Percentiles rank a stretch among this genome's conserved stretches.
phyloP scores from a whole-genome alignment of 2,888 invertebrate genomes.

The Cephus runcator region DNA sequence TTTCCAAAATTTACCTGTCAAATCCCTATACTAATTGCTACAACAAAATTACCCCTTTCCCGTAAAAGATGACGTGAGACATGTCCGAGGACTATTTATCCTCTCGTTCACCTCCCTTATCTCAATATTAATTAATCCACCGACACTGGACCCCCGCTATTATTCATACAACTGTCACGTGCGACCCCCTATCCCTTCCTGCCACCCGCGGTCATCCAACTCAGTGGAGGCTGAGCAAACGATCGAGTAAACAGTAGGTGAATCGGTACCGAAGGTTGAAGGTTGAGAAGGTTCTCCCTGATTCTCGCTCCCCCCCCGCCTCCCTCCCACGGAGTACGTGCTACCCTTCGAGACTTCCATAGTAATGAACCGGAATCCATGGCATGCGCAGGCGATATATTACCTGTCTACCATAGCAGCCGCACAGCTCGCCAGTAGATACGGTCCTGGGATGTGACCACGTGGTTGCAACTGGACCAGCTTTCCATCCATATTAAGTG shows the following conservation, averaged over 20 bases:
- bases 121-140: no score
- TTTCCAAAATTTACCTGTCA: no score
- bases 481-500: slow-evolving; percentile 49
- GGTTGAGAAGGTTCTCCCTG: background rate
- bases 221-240: background rate
- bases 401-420: slow-evolving; percentile 37
- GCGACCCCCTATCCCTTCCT: background rate
- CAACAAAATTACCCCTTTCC: no score
- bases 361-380: slow-evolving; percentile 54
- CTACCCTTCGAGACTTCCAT: slow-evolving; percentile 48
- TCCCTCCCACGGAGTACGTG: no score
- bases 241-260: background rate
- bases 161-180: slow-evolving; percentile 23
- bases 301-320: background rate
- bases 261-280: background rate
- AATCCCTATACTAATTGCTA: no score
- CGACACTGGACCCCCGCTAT: slow-evolving; percentile 1
- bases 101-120: no score
- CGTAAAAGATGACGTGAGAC: no score
- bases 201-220: no score
- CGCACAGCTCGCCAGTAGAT: slow-evolving; percentile 28
- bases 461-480: slow-evolving; percentile 31
- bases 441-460: slow-evolving; percentile 22
- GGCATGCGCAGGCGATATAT: slow-evolving; percentile 50
- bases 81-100: no score